Evolutionary conservation across 2,888 invertebrate genomes (phyloP), one percentile per base, ranked within the genome.

Genomic region (Temnothorax unifasciatus): DNA sequence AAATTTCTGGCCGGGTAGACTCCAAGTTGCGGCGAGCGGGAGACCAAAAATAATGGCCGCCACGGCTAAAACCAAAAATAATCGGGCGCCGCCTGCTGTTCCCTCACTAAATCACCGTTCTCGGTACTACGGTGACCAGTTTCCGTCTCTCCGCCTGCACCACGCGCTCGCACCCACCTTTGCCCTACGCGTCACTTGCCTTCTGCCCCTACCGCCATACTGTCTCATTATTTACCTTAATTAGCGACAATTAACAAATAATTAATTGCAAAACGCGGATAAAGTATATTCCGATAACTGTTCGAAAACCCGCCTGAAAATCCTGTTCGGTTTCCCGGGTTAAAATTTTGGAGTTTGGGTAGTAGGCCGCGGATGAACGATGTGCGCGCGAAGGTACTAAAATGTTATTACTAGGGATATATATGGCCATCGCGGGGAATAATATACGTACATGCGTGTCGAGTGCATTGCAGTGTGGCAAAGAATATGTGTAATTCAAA

Each of bases 21-120:
- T 86, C 85, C 88, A 88, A 89, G 88, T 89, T 88, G 89, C 83
- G 87, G 88, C 88, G 29, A 86, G 86, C 84, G 86, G 89, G 87
- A 86, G 92, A 91, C 90, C 92, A 92, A 92, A 92, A 92, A 90
- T 91, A 91, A 92, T 92, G 92, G 92, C 90, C 89, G 86, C 90
- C 88, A 86, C 85, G 87, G 89, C 88, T 91, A 92, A 94, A 94
- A 94, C 92, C 94, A 94, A 93, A 94, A 94, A 94, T 94, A 94
- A 94, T 94, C 93, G 94, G 92, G 90, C 90, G 91, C 92, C 93
- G 93, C 93, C 93, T 92, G 93, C 91, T 94, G 92, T 89, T 91
- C 91, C 83, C 90, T 91, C 92, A 89, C 86, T 94, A 93, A 94
- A 94, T 94, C 93, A 94, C 91, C 87, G 82, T 82, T 85, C 91